Evolutionary conservation across 2,888 invertebrate genomes (phyloP), one percentile per base, ranked within the genome.

Genomic region (Prosopocoilus inquinatus): DNA sequence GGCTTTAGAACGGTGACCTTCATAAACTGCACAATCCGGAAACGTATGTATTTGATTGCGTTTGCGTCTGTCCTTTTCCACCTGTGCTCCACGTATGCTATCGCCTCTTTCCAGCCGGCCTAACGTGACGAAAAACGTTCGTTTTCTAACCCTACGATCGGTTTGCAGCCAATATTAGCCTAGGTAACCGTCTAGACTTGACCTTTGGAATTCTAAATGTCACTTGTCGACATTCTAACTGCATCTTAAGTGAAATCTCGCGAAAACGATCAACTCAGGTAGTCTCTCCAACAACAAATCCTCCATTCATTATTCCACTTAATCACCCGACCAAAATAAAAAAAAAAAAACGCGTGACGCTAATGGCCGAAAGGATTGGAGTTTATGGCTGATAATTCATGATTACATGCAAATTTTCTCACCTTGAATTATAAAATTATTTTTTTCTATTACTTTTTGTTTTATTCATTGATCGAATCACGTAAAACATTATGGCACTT

Each of bases 211-310:
- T 39, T 63, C 61, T 70, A 75, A 75, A 75, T 75, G 72, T 66
- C 73, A 74, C 71, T 74, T 66, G 74, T 71, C 71, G 73, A 68
- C 73, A 74, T 75, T 73, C 63, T 64, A 65, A 68, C 63, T 70
- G 69, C 67, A 69, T 68, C 64, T 66, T 58, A 66, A 61, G 62
- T 64, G 45, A 48, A 35, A 36, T 44, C 35, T 36, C 46, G 38
- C 38, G 46, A 36, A 48, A 47, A 54, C 44, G 38, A 57, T 46
- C 48, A 47, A 34, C 56, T 35, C 32, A 35, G 33, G 15, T 47
- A 35, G 12, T 35, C 15, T 28, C 43, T 43, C 41, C 8, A n/a
- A 4, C 1, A 28, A 28, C 20, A 28, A 28, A 28, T 28, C 20
- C 20, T 28, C 20, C 20, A 28, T 28, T 28, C 20, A 28, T 28